Evolutionary conservation across 2,113 vertebrate species (phyloP), one percentile per base, ranked within the genome.

Genomic region (Barnardius zonarius): DNA sequence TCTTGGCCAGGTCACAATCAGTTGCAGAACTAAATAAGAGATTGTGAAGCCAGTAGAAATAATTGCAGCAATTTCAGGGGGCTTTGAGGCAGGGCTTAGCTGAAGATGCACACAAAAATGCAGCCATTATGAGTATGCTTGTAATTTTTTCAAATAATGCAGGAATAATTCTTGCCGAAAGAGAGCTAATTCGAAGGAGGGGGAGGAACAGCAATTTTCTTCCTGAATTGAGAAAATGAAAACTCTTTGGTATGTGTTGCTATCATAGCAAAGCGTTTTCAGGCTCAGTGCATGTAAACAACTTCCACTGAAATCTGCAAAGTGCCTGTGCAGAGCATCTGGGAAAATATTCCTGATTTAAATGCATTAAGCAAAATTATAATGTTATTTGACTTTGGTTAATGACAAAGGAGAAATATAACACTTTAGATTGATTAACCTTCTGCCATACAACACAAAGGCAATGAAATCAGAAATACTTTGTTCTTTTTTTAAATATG

Each of bases 331-430:
- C 79, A 72, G 85, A 93, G 81, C 86, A 89, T 88, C 88, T 93
- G 89, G 88, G 85, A 92, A 96, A 94, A 83, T 76, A 86, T 78
- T 93, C 23, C n/a, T 78, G 73, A 85, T 93, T 90, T 76, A 97
- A 97, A 94, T 93, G 62, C 85, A 82, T 90, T 93, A 85, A 93
- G 79, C 52, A 74, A 90, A 81, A 82, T 88, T 85, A 77, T 89
- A 92, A 82, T 94, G 64, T n/a, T 95, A 77, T 93, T 96, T 96
- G 90, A 77, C 94, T 97, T 94, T 85, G 63, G 93, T 95, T 96
- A 93, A 93, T 96, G 94, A 94, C 93, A 54, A 80, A 88, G 62
- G 64, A 73, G 49, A 95, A 96, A 92, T 69, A 41, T 54, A 94
- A 84, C 69, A 37, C 59, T 93, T 90, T 20, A 37, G 57, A 39